Evolutionary conservation across 2,113 vertebrate genomes (phyloP).

Genomic region (Percopsis transmontana): DNA sequence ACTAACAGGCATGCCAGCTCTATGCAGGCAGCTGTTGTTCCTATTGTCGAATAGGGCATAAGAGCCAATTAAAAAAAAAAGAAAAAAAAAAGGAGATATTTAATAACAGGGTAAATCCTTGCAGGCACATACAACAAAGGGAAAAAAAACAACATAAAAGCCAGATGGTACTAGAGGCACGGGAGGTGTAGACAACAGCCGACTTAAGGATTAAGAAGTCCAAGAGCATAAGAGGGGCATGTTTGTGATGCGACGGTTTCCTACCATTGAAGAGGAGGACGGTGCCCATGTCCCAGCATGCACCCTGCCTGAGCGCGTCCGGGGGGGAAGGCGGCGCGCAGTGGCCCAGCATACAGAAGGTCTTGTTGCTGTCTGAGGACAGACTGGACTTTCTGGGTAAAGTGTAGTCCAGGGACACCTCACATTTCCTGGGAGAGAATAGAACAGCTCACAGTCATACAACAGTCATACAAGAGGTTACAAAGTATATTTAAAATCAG

Average conservation of each 20-base stretch:
- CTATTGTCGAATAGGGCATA: not conserved
- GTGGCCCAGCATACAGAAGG: constrained; percentile 94
- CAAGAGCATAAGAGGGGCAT: not conserved
- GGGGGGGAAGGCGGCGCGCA: constrained; percentile 77
- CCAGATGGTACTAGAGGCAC: not conserved
- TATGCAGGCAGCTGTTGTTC: not conserved
- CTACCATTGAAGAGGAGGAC: constrained; percentile 70
- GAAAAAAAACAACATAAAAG: not conserved
- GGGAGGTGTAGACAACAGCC: not conserved
- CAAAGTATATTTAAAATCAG: too few species aligned
- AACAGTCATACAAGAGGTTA: too few species aligned
- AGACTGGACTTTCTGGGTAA: constrained; percentile 91
- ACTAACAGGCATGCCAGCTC: not conserved
- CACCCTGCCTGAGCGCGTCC: constrained; percentile 76
- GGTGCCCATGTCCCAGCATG: constrained; percentile 88
- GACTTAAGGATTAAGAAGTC: not conserved
- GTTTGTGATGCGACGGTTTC: not conserved
- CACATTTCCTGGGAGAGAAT: constrained; percentile 80
- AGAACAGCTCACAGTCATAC: not conserved
- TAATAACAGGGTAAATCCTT: constrained; percentile 30
- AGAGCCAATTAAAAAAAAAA: not conserved
- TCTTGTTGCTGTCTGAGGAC: constrained; percentile 96
- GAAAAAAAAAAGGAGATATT: too few species aligned
- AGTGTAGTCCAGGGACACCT: constrained; percentile 89
- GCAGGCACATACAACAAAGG: not conserved